Conservation (phyloP, 2,113 vertebrate genomes). For the Indicator maculatus region DNA sequence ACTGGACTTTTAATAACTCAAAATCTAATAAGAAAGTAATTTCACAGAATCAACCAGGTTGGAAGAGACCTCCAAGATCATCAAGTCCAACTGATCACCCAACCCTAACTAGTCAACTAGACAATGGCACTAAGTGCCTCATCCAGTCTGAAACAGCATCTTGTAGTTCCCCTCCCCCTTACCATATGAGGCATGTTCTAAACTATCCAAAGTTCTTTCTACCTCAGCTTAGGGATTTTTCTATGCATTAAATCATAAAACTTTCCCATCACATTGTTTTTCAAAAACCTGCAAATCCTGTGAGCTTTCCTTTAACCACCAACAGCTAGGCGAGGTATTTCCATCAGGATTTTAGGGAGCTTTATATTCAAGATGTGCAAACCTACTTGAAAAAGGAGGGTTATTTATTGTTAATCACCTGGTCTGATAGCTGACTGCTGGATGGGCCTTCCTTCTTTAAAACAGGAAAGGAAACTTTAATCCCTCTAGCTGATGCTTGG, state of each 20-base stretch:
- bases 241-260: not conserved
- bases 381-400: not conserved
- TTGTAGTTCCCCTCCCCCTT: not conserved
- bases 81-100: no score
- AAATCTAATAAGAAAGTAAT: conserved; percentile 13
- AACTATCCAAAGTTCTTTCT: not conserved
- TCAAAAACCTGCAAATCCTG: not conserved
- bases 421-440: not conserved
- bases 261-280: not conserved
- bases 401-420: not conserved
- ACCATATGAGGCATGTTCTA: not conserved
- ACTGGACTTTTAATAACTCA: conserved; percentile 11
- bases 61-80: no score
- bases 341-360: not conserved
- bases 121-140: no score
- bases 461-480: not conserved
- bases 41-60: not conserved
- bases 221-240: not conserved
- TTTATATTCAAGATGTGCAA: not conserved
- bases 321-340: not conserved
- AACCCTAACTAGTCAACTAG: no score
- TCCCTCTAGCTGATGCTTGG: not conserved
- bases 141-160: not conserved
- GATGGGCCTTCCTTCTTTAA: not conserved
- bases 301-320: not conserved